phyloP scores from a whole-genome alignment of 2,888 invertebrate genomes.

The Noctua pronuba region DNA sequence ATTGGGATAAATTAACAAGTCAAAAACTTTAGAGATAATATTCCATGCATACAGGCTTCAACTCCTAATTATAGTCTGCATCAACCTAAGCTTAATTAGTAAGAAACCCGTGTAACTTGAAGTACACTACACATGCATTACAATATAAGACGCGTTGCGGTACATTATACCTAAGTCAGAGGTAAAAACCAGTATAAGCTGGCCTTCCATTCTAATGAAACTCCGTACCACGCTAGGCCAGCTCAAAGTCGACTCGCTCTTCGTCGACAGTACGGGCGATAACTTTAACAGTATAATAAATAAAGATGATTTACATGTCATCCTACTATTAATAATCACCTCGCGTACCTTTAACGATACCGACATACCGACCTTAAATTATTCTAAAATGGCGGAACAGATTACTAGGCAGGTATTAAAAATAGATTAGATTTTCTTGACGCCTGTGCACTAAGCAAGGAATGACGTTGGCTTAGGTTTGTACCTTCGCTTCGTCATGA shows the following conservation, averaged over 20 bases:
- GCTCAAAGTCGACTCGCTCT: background rate
- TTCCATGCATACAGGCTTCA: constrained; percentile 6
- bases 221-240: background rate
- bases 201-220: background rate
- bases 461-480: constrained; percentile 11
- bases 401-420: constrained; percentile 48
- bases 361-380: constrained; percentile 53
- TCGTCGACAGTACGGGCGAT: constrained; percentile 20
- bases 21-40: too few relatives aligned
- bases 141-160: constrained; percentile 7
- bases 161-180: background rate
- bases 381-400: constrained; percentile 59
- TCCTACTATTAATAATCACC: constrained; percentile 54
- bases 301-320: constrained; percentile 34
- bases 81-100: constrained; percentile 7
- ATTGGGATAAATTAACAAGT: too few relatives aligned
- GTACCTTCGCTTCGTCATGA: constrained; percentile 19
- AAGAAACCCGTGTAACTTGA: constrained; percentile 39
- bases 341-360: constrained; percentile 49
- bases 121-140: constrained; percentile 13
- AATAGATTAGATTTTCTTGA: constrained; percentile 55
- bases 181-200: background rate
- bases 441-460: constrained; percentile 21
- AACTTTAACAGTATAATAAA: constrained; percentile 29
- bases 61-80: constrained; percentile 23